Evolutionary conservation across 2,113 vertebrate species (phyloP), one percentile per base, ranked within the genome.

Genomic region (Canis aureus): DNA sequence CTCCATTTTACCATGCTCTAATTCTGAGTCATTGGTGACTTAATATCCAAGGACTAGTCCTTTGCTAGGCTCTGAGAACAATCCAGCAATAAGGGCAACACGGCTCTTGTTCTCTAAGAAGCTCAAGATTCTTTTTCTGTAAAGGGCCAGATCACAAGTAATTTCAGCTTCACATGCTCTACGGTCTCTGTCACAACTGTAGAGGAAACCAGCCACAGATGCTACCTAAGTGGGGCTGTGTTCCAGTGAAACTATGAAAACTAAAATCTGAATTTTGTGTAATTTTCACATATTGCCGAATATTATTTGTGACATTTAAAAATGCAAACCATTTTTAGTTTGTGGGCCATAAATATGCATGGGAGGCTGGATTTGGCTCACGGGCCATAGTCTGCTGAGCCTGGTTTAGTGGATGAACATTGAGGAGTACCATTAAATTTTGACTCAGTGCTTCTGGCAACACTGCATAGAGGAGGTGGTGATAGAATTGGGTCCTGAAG

Each of bases 171-270:
- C n/a, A 1, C 11, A 10, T 19, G 55, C 51, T 38, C 17, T 1
- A 2, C 0, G 0, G 1, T 55, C 29, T 35, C 71, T 7, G 12
- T 16, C 55, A 25, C 19, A 7, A 2, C 49, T 3, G 0, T 8
- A 10, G 15, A 0, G 2, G 57, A 62, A 81, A 32, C 53, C 53
- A 60, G 69, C 29, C 3, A 0, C 1, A 27, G 49, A 19, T 0
- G 2, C n/a, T 38, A 12, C 0, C 1, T 35, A 12, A 0, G 4
- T 7, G 2, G 27, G 51, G 49, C 80, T n/a, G 4, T 74, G 76
- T 78, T n/a, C 64, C 15, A 0, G 5, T 10, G 43, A 71, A 19
- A 2, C 32, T 19, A 2, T 32, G 11, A 96, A 85, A 22, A 23
- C 1, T 0, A 6, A 38, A 43, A 73, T 43, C 32, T 55, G 53